phyloP scores from a whole-genome alignment of 2,888 invertebrate genomes.

The Muschampia plurimacula region DNA sequence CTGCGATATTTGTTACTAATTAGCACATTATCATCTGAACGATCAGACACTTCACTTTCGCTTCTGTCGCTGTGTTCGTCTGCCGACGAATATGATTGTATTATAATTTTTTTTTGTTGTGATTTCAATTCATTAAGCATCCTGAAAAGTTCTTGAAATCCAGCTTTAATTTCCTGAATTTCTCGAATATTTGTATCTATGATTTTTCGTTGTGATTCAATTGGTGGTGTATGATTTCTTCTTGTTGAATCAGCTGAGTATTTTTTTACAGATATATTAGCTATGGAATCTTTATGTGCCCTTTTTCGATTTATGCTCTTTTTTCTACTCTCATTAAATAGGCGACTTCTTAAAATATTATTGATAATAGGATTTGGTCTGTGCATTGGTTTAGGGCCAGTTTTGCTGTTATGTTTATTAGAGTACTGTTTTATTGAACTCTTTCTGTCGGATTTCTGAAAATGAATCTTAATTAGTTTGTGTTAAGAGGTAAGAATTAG shows the following conservation, averaged over 20 bases:
- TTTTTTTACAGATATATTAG: slow-evolving; percentile 50
- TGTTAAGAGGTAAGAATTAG: too few species aligned
- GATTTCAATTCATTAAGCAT: slow-evolving; percentile 58
- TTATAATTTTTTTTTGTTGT: slow-evolving; percentile 33
- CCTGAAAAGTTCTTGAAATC: slow-evolving; percentile 57
- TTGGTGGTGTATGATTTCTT: slow-evolving; percentile 49
- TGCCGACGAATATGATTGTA: slow-evolving; percentile 38
- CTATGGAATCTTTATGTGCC: slow-evolving; percentile 45
- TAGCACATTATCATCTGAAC: slow-evolving; percentile 53
- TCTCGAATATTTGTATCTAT: slow-evolving; percentile 52
- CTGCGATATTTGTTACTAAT: slow-evolving; percentile 53
- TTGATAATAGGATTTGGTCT: slow-evolving; percentile 62
- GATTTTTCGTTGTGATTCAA: slow-evolving; percentile 43
- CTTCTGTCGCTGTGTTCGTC: slow-evolving; percentile 44
- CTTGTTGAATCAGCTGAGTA: slow-evolving; percentile 61
- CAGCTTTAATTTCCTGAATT: slow-evolving; percentile 56
- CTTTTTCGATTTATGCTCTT: slow-evolving; percentile 53
- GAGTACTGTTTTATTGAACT: slow-evolving; percentile 52
- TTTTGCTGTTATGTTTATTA: slow-evolving; percentile 57
- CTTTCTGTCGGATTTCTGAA: slow-evolving; percentile 26
- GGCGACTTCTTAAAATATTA: slow-evolving; percentile 53
- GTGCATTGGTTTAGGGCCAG: slow-evolving; percentile 57
- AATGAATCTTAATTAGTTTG: slow-evolving; percentile 1
- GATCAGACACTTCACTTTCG: slow-evolving; percentile 50
- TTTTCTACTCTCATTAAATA: slow-evolving; percentile 43